Percentiles rank a stretch among this genome's conserved stretches.
Evolutionary conservation across 2,113 vertebrate genomes (phyloP).

Genomic region (Crotalus horridus): DNA sequence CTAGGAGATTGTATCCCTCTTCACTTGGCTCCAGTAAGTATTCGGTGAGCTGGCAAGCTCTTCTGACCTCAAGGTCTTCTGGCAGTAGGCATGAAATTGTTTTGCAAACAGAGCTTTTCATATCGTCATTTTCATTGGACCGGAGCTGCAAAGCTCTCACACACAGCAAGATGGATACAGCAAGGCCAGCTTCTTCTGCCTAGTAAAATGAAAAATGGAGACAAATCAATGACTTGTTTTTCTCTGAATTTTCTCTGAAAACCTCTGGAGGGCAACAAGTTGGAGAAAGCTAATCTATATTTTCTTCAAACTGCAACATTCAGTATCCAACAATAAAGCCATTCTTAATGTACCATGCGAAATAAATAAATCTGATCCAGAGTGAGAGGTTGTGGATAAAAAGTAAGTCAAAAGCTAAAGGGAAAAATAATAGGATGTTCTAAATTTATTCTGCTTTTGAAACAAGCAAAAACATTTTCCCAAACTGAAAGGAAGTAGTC

Average conservation of each 20-base stretch:
- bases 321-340: neutral
- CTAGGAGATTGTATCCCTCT: conserved; percentile 80
- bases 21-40: conserved; percentile 86
- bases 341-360: neutral
- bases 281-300: neutral
- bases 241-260: neutral
- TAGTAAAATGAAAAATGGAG: conserved; percentile 25
- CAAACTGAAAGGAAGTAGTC: neutral
- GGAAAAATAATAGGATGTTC: neutral
- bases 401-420: neutral
- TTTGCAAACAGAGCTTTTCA: conserved; percentile 91
- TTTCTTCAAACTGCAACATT: neutral
- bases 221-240: neutral
- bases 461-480: neutral
- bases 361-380: neutral
- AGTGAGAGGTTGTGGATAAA: neutral
- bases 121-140: conserved; percentile 82
- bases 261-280: neutral
- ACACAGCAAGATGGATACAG: conserved; percentile 86
- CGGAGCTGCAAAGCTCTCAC: conserved; percentile 94
- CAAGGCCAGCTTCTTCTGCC: conserved; percentile 84
- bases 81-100: conserved; percentile 88
- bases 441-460: neutral
- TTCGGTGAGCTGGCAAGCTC: conserved; percentile 94
- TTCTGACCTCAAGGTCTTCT: conserved; percentile 90